Conservation (phyloP, 1,140 invertebrate genomes). For the Andricus grossulariae region DNA sequence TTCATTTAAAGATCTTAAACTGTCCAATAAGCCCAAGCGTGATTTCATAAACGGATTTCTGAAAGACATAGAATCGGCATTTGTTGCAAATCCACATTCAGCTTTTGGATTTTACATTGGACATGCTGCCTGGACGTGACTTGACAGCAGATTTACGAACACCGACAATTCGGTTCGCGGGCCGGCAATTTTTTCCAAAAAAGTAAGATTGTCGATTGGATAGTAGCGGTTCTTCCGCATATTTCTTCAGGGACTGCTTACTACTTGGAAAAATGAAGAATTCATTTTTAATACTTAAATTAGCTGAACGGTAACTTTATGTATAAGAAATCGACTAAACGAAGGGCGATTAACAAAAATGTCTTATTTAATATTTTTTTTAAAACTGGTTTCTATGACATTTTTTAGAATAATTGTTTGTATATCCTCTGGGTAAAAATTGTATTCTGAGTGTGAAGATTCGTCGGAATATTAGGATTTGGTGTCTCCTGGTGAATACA, state of each 20-base stretch:
- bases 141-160: not conserved
- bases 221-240: not conserved
- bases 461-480: too few relatives aligned
- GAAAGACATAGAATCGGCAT: conserved; percentile 23
- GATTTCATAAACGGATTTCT: not conserved
- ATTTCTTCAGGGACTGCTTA: not conserved
- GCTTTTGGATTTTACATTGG: conserved; percentile 2
- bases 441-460: too few relatives aligned
- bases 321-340: too few relatives aligned
- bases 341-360: too few relatives aligned
- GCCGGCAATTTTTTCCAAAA: conserved; percentile 2
- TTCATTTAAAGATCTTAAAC: conserved; percentile 1
- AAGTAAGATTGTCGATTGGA: not conserved
- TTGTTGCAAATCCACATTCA: conserved; percentile 9
- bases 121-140: conserved; percentile 9
- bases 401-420: too few relatives aligned
- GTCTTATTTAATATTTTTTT: too few relatives aligned
- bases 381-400: too few relatives aligned
- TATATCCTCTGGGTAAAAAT: too few relatives aligned
- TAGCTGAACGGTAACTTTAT: too few relatives aligned
- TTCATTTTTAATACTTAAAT: too few relatives aligned
- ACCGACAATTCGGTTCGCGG: not conserved
- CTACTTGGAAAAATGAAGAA: not conserved
- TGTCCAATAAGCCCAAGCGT: conserved; percentile 13
- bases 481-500: too few relatives aligned